phyloP scores from a whole-genome alignment of 2,888 invertebrate species.

The Atethmia centrago region DNA sequence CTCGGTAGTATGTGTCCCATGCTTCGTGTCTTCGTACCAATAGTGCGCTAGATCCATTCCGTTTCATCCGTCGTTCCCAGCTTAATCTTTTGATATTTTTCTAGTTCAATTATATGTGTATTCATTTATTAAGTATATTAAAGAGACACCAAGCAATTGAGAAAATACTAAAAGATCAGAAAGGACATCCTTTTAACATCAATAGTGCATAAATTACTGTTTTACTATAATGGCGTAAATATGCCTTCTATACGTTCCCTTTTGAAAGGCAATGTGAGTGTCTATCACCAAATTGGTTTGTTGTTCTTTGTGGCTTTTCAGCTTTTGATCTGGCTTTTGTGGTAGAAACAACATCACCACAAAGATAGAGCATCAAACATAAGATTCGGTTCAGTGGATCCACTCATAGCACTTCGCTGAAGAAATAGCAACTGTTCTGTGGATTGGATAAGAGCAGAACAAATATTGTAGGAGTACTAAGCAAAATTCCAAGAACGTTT shows the following conservation, averaged over 20 bases:
- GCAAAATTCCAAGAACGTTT: background rate
- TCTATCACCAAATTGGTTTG: background rate
- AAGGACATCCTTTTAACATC: background rate
- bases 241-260: background rate
- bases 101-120: conserved; percentile 35
- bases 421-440: background rate
- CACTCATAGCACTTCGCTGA: background rate
- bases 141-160: background rate
- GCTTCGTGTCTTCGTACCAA: conserved; percentile 59
- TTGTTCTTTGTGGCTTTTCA: conserved; percentile 17
- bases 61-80: conserved; percentile 43
- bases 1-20: conserved; percentile 53
- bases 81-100: conserved; percentile 51
- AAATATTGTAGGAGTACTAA: background rate
- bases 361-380: background rate
- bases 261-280: background rate
- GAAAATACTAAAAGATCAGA: background rate
- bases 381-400: conserved; percentile 8
- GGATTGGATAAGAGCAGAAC: background rate
- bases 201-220: background rate
- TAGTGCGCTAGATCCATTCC: conserved; percentile 48
- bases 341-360: conserved; percentile 2
- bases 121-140: conserved; percentile 31
- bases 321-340: conserved; percentile 18
- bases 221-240: background rate